Evolutionary conservation across 1,140 invertebrate genomes (phyloP), one percentile per base, ranked within the genome.

Genomic region (Chrysoperla carnea): DNA sequence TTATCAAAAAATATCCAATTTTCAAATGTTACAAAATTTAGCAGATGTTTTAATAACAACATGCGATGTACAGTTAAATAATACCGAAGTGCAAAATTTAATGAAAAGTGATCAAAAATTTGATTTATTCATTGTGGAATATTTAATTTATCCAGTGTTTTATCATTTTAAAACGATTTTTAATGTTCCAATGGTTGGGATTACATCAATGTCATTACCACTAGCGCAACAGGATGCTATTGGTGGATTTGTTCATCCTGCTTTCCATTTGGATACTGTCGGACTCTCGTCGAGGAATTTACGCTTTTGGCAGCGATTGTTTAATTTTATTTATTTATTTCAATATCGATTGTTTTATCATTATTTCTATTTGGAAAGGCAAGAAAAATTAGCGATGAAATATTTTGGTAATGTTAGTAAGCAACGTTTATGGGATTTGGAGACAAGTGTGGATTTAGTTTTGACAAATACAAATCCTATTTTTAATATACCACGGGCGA

Each of bases 381-480:
- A 59, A 15, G 51, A 67, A 37, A 35, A 46, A 41, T 42, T 60
- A 5, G 39, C 63, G 3, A 60, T 51, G 48, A 52, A 59, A 46
- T 39, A 57, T 51, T 66, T 69, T 46, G 66, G 61, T 4, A 27
- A 49, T 1, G 49, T 59, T 40, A 45, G 58, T 13, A 64, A 68
- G 0, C 47, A 57, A 35, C 48, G 17, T 2, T 23, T 72, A 6
- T 52, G 56, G 1, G 63, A 72, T 31, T 46, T 73, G 9, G 53
- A 59, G 29, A 56, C 55, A 37, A 67, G 68, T 52, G 53, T 66
- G 1, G 63, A 64, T 42, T 52, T 77, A 53, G 36, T 73, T n/a
- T 64, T 78, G 43, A 42, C 66, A 3, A 69, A 67, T 49, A 52
- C 52, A 8, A 60, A 72, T 59, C 60, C 61, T 3, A 50, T 63